Base-by-base conservation (phyloP, 1,140 invertebrate species). In the Trichonephila inaurata region DNA sequence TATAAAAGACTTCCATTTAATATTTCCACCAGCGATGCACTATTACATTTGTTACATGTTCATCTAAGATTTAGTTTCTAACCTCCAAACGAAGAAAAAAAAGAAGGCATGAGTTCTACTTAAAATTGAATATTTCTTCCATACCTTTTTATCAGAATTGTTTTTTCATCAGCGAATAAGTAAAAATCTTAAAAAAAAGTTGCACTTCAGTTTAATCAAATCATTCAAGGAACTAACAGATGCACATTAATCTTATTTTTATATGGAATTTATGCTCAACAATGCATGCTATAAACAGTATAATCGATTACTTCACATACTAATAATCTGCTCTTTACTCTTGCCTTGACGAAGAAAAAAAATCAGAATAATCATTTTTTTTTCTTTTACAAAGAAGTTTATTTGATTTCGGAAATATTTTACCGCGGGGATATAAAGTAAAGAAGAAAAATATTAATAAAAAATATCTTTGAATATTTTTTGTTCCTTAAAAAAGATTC, bases 321-420 rank as follows among this genome's bases (percentile, higher is more conserved):
- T 77, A 77, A 77, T 77, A 77, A 77, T 40, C 2, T 66, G 10
- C 28, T n/a, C n/a, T 40, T 77, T 77, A 16, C 33, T 19, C 7
- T 77, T 40, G 0, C 2, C 0, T 77, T 77, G 19, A 64, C 62
- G 21, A 64, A 64, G 21, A 64, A 64, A 64, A 64, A 64, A 19
- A 64, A 33, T 40, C 18, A 18, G 24, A 77, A 77, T 16, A 33
- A 28, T 28, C 7, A 16, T 1, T 33, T 33, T 7, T 28, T 18
- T 7, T 40, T 77, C 28, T 33, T 18, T 8, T 33, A 28, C 24
- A 18, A 28, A 77, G 28, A 77, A 77, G 28, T 18, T 77, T 33
- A 33, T 77, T 77, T 77, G 72, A 40, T 77, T 77, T 77, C 16
- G 72, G 28, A 77, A 77, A 77, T 40, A 33, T 77, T 77, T 77